Evolutionary conservation across 1,140 invertebrate genomes (phyloP), one percentile per base, ranked within the genome.

Genomic region (Pristionchus pacificus): DNA sequence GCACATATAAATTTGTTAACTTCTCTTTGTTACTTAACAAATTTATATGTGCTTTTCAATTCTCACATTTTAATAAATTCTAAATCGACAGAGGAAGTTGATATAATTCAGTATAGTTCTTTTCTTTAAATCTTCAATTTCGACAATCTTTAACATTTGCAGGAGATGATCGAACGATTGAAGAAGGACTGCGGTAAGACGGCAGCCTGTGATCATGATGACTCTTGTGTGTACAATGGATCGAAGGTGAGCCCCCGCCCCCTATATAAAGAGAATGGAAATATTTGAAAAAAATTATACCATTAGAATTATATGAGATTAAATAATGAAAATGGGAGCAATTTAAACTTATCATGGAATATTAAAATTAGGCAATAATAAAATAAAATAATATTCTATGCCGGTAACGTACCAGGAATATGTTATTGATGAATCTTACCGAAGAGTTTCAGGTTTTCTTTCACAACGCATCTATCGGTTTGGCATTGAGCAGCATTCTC

Each of bases 171-270:
- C n/a, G 19, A 60, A 19, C 27, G 63, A 29, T 49, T 77, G 15
- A 55, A 72, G 57, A 29, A 62, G 29, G n/a, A 75, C 2, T 74
- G 60, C 60, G 25, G 25, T 59, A 77, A 57, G 32, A 55, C 31
- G 29, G 49, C 19, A 15, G 3, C 33, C 6, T 78, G 77, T 64
- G 74, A 75, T 15, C 77, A 78, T 33, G 55, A 69, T 24, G 31
- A 78, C 63, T 76, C 73, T 6, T 78, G 77, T 67, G 64, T 79
- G 3, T 79, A 77, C 72, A 33, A 57, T n/a, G 61, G 32, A n/a
- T 0, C 58, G n/a, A 74, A 77, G 58, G 38, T 19, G 38, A 49
- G 38, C 19, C 6, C 19, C 38, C 38, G 38, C 19, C 38, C 38
- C 38, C 19, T 49, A 49, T 49, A 6, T 10, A 49, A 49, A n/a